Base-by-base conservation (phyloP, 1,140 invertebrate genomes). In the Acromyrmex heyeri region DNA sequence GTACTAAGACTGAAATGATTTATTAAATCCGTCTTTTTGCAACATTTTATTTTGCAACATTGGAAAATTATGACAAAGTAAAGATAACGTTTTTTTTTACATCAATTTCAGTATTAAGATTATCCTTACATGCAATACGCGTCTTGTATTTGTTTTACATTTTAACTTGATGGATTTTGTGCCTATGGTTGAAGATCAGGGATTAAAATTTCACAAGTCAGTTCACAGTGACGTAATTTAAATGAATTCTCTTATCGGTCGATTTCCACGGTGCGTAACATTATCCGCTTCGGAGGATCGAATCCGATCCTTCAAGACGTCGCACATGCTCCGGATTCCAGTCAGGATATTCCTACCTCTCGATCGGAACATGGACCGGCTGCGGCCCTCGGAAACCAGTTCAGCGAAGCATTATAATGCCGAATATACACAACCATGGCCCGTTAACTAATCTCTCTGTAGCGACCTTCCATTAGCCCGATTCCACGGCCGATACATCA, bases 361-460 rank as follows among this genome's bases (percentile, higher is more conserved):
- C 21, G 48, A 73, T 82, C 83, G 30, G 38, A 69, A 62, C 57
- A 44, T 27, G 78, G 57, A 69, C 27, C 24, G 44, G 61, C 85
- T 57, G 18, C 65, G 88, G 62, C 57, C 65, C 70, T 87, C 62
- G 27, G 73, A 92, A 93, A 93, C 92, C 91, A 92, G 92, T 93
- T 93, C 88, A 82, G 86, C 83, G 87, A 91, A 90, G 91, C 92
- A 92, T 92, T 92, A 92, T 92, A 90, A 91, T 90, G 88, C 85
- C 90, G 91, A 92, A 90, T 91, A 90, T 91, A 91, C 81, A 83
- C 90, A 91, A 90, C 75, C 86, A 81, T 86, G 89, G 86, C 81
- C 87, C 88, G 91, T 93, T 91, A 91, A 92, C 92, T 92, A 92
- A 93, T 92, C 92, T 91, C 70, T 86, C 87, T 91, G 88, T 82